phyloP scores from a whole-genome alignment of 2,888 invertebrate genomes.

The Punctoribates punctum region DNA sequence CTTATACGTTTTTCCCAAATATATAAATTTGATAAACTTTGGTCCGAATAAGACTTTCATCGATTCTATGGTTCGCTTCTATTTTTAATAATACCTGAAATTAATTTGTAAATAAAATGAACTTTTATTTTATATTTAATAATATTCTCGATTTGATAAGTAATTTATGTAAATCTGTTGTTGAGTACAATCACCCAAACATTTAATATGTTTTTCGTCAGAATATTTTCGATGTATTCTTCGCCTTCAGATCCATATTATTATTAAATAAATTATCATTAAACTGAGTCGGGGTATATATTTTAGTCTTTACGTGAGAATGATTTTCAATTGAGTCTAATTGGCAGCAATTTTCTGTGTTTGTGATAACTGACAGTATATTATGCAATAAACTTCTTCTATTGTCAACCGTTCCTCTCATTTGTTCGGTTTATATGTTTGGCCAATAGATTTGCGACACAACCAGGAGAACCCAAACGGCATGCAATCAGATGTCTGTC shows the following conservation, averaged over 20 bases:
- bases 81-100: too few species aligned
- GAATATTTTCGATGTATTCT: slow-evolving; percentile 1
- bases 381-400: slow-evolving; percentile 23
- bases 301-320: slow-evolving; percentile 35
- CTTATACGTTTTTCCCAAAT: not conserved
- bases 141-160: not conserved
- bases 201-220: not conserved
- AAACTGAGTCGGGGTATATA: not conserved
- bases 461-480: not conserved
- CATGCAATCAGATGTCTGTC: slow-evolving; percentile 20
- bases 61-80: too few species aligned
- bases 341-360: slow-evolving; percentile 29
- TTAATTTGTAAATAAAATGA: not conserved
- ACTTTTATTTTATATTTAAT: not conserved
- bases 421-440: slow-evolving; percentile 21
- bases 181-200: slow-evolving; percentile 33
- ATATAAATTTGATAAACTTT: not conserved
- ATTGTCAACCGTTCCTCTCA: not conserved
- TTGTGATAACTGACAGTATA: slow-evolving; percentile 14
- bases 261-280: slow-evolving; percentile 20
- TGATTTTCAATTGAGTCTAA: slow-evolving; percentile 37
- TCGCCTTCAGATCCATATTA: slow-evolving; percentile 16
- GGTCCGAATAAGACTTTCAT: too few species aligned
- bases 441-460: not conserved
- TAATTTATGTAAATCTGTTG: slow-evolving; percentile 32